Evolutionary conservation across 2,797 vertebrate species (phyloP), one percentile per base, ranked within the genome.

Genomic region (Myripristis murdjan): DNA sequence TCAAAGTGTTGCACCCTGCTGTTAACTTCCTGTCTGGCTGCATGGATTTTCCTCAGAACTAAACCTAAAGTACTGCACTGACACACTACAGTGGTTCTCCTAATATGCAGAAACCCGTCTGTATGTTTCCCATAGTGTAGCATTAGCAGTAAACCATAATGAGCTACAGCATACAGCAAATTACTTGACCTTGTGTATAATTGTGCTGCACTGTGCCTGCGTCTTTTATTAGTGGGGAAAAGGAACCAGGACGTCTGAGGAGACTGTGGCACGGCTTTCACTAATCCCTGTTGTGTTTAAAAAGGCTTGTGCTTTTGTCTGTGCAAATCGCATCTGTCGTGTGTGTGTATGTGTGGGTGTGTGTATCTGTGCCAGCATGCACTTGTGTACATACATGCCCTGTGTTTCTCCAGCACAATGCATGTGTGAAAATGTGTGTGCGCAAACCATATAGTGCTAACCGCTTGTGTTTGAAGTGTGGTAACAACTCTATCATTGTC

Each of bases 271-370:
- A 53, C 9, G 35, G 11, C 24, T 53, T 60, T 57, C 69, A 22
- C 70, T 72, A 64, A 68, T 68, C 52, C 26, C 66, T 11, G 35
- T 10, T 60, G 33, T 74, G 70, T 81, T 73, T 58, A 73, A 66
- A 51, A 41, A 18, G 64, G 53, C 15, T 22, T 14, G n/a, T 0
- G 22, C 35, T 5, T 71, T 52, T 65, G 20, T 72, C 16, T 75
- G 5, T 3, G 37, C 20, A 2, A 31, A 12, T 24, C 47, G 16
- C 49, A 23, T 70, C 70, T 66, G 46, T 52, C 47, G 48, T 72
- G 23, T 0, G 4, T 24, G 57, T n/a, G 24, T 33, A 22, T 41
- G 44, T 35, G n/a, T 43, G 22, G 16, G 49, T 48, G 58, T 20
- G 28, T 47, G 41, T 22, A 41, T 64, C 20, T 51, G 31, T 63